A percentile compares a stretch with the other conserved stretches of the same genome.
phyloP scores from a whole-genome alignment of 2,888 invertebrate genomes.

The Caenorhabditis auriculariae region DNA sequence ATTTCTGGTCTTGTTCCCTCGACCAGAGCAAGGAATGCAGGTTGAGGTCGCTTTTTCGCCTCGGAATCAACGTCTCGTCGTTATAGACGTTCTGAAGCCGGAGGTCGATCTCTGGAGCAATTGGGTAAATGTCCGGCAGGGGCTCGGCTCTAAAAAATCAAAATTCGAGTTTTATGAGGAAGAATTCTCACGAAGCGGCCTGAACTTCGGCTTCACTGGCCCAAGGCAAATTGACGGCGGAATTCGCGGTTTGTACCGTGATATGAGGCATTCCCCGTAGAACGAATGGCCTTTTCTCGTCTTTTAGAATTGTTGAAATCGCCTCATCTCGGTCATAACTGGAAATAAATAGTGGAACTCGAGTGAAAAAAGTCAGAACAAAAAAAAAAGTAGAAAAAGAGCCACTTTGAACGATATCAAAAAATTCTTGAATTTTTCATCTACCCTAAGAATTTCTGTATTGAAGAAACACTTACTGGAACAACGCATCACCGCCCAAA shows the following conservation, averaged over 20 bases:
- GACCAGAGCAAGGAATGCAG: conserved; percentile 53
- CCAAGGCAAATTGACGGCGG: conserved; percentile 24
- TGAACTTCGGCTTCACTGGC: conserved; percentile 40
- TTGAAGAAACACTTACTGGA: conserved; percentile 24
- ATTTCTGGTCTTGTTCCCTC: conserved; percentile 59
- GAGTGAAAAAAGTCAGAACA: too few relatives aligned
- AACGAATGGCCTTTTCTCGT: conserved; percentile 47
- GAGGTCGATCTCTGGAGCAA: conserved; percentile 58
- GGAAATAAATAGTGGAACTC: too few relatives aligned
- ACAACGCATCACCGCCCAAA: conserved; percentile 18
- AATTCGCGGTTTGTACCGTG: conserved; percentile 39
- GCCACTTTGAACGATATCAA: background rate
- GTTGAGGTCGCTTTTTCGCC: conserved; percentile 12
- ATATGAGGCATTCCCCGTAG: conserved; percentile 58
- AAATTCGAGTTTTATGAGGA: background rate
- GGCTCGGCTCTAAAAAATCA: conserved; percentile 31
- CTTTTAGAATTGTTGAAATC: too few relatives aligned
- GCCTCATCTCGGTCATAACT: conserved; percentile 43
- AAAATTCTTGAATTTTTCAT: background rate
- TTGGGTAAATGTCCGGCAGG: conserved; percentile 52
- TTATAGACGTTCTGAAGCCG: conserved; percentile 54
- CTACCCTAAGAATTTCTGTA: background rate
- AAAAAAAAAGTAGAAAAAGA: background rate
- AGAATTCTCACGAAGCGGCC: conserved; percentile 29
- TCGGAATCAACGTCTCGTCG: conserved; percentile 40